These are phyloP conservation scores for Graptemys geographica DNA, from an alignment of 2,797 vertebrate genomes.

Conservation along the genomic window DNA sequence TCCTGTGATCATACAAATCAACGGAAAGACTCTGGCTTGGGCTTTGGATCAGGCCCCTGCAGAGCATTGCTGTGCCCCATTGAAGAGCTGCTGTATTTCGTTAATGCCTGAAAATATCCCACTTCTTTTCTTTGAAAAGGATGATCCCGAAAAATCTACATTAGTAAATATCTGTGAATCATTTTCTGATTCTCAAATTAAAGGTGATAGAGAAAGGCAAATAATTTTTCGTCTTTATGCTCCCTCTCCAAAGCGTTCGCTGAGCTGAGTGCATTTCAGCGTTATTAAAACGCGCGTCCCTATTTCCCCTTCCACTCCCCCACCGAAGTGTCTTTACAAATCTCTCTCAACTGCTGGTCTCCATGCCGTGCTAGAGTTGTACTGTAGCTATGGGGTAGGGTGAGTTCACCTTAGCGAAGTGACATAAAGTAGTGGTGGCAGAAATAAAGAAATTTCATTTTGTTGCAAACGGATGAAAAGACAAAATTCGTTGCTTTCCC, in stretches of 20 bases:
- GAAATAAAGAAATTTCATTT: neutral
- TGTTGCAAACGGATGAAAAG: neutral
- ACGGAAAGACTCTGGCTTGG: neutral
- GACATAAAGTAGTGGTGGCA: neutral
- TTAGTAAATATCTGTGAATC: conserved; percentile 27
- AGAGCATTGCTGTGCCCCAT: neutral
- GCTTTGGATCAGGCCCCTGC: neutral
- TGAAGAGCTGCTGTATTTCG: neutral
- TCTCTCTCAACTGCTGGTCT: neutral
- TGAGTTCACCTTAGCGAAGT: neutral
- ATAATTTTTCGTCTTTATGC: neutral
- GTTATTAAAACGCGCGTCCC: neutral
- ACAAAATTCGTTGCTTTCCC: neutral
- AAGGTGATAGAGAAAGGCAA: neutral
- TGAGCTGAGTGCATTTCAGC: neutral
- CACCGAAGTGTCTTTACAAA: neutral
- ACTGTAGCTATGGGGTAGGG: neutral
- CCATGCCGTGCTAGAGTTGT: neutral
- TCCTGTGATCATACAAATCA: neutral
- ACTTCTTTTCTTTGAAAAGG: neutral
- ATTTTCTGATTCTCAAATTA: conserved; percentile 5
- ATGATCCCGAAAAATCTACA: neutral
- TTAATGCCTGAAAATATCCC: neutral
- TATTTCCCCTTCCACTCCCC: neutral
- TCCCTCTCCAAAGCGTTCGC: neutral